Percentiles rank a stretch among this genome's conserved stretches.
These are phyloP conservation scores for Ameiurus melas DNA, from an alignment of 2,113 vertebrate species.

Conservation along the genomic window DNA sequence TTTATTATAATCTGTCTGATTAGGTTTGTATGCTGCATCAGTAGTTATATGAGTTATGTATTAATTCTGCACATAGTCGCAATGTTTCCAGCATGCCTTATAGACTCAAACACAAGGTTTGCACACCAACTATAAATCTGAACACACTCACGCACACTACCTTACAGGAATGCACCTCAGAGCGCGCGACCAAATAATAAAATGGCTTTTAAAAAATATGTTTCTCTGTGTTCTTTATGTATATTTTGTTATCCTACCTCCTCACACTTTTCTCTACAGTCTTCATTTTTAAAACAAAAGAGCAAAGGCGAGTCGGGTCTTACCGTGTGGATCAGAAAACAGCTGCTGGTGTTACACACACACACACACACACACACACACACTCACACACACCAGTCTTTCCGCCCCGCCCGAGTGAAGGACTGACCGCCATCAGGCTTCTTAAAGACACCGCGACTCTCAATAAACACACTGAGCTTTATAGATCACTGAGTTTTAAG, in stretches of 20 bases:
- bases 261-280: neutral
- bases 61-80: neutral
- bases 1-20: neutral
- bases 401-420: constrained; percentile 7
- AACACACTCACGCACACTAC: neutral
- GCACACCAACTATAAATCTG: neutral
- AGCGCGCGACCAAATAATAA: neutral
- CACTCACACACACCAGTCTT: neutral
- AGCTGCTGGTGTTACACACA: neutral
- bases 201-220: too few relatives aligned
- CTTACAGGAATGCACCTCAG: neutral
- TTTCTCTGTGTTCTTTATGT: neutral
- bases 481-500: too few relatives aligned
- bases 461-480: neutral
- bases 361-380: neutral
- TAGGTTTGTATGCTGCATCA: neutral
- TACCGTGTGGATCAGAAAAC: constrained; percentile 30
- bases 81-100: neutral
- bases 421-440: constrained; percentile 47
- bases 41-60: neutral
- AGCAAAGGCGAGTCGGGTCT: neutral
- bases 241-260: neutral
- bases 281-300: neutral
- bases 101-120: neutral
- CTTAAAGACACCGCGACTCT: constrained; percentile 69